Evolutionary conservation across 2,888 invertebrate species (phyloP), one percentile per base, ranked within the genome.

Genomic region (Troglohyphantes excavatus): DNA sequence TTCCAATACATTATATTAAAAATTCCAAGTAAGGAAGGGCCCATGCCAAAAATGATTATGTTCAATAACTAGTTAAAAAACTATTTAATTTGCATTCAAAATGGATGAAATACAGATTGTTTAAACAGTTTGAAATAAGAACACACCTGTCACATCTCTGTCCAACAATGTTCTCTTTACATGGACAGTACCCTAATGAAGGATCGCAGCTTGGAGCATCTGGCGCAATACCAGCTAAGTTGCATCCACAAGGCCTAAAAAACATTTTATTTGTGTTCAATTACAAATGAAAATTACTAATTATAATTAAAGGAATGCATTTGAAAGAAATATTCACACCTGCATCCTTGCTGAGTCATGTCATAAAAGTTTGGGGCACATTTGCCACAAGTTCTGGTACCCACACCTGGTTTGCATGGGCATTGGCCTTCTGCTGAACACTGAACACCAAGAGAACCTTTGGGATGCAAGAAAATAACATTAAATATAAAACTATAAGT

Each of bases 151-250:
- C 96, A 93, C 99, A 99, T 90, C 96, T 96, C 93, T 96, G 96
- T 21, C 99, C 99, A 94, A 99, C 99, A 0, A 99, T 99, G 93
- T 99, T 97, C 92, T 96, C 96, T 93, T 98, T 98, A 93, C 98
- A 98, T 23, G 94, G 93, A 92, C 98, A 98, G 17, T 95, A 94
- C 0, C 99, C 99, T 0, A 95, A 96, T 29, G 95, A 94, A 0
- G 97, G 95, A 93, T 98, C 96, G 93, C 99, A 99, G 88, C 95
- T 95, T 0, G 98, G 97, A 5, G 94, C 94, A 93, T 98, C 98
- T 76, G 95, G 95, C 61, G 95, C 94, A 6, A 98, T 98, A 0
- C 99, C 99, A 0, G 96, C 95, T 13, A 95, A 95, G 91, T 96
- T 96, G 93, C 99, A 99, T 2, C 96, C 97, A 93, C 99, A 99